phyloP scores from a whole-genome alignment of 2,888 invertebrate species.

The Panzeria rudis region DNA sequence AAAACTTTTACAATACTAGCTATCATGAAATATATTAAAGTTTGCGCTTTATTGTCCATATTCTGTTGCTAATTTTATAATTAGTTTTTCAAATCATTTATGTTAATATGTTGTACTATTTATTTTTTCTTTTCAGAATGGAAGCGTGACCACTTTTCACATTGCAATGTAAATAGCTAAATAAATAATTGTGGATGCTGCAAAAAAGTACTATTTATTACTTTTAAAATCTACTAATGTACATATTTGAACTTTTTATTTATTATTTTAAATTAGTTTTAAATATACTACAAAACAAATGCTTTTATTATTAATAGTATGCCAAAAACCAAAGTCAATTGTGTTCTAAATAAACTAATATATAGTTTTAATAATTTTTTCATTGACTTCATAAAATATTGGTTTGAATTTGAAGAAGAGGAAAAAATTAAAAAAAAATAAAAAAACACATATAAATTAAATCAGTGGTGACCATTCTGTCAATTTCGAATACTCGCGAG shows the following conservation, averaged over 20 bases:
- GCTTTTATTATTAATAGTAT: conserved; percentile 43
- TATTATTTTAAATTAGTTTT: conserved; percentile 45
- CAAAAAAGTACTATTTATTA: conserved; percentile 5
- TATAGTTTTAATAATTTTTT: conserved; percentile 47
- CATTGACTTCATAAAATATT: conserved; percentile 46
- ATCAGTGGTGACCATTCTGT: too few relatives aligned
- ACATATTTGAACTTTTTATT: conserved; percentile 22
- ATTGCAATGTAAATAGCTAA: conserved; percentile 77
- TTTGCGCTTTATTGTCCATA: background rate
- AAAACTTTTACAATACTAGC: background rate
- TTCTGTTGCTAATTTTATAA: background rate
- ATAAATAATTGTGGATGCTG: conserved; percentile 11
- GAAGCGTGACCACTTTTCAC: conserved; percentile 78
- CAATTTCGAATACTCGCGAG: too few relatives aligned
- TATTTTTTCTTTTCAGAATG: conserved; percentile 76
- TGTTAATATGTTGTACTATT: conserved; percentile 33
- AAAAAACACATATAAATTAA: background rate
- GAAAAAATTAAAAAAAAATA: conserved; percentile 1
- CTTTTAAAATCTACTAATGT: conserved; percentile 6
- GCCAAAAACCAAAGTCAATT: conserved; percentile 66
- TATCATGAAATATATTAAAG: background rate
- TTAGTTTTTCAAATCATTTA: background rate
- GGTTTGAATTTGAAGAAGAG: conserved; percentile 6
- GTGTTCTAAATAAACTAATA: conserved; percentile 61
- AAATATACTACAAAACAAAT: conserved; percentile 42